Conservation (phyloP, 2,113 vertebrate species). For the Oreochromis spilurus region DNA sequence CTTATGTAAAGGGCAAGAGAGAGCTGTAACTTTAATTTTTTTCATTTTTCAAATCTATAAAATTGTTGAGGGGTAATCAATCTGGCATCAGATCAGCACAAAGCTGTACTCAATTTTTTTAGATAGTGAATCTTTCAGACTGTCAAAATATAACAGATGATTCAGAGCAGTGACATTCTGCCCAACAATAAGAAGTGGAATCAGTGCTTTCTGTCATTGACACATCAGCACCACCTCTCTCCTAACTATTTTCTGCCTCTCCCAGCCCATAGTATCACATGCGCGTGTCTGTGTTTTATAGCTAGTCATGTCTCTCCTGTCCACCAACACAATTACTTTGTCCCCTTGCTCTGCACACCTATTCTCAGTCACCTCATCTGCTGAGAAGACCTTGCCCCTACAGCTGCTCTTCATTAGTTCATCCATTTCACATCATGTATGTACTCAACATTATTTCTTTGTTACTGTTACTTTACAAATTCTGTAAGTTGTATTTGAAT, state of each 20-base stretch:
- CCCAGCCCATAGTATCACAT: neutral
- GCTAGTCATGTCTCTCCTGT: neutral
- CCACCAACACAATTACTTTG: neutral
- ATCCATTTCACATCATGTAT: neutral
- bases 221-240: neutral
- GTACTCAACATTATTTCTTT: neutral
- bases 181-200: neutral
- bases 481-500: neutral
- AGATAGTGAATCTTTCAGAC: neutral
- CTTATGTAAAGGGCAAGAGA: neutral
- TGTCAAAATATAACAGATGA: neutral
- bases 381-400: neutral
- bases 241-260: neutral
- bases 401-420: neutral
- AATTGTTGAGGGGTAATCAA: neutral
- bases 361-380: neutral
- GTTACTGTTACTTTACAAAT: neutral
- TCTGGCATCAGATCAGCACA: neutral
- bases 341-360: neutral
- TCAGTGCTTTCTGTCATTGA: neutral
- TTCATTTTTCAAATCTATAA: neutral
- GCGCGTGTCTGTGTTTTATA: neutral
- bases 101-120: neutral
- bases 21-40: fast-evolving
- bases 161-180: neutral